Percentiles rank a stretch among this genome's conserved stretches.
Conservation (phyloP, 1,140 invertebrate species). For the Trichoplusia ni region DNA sequence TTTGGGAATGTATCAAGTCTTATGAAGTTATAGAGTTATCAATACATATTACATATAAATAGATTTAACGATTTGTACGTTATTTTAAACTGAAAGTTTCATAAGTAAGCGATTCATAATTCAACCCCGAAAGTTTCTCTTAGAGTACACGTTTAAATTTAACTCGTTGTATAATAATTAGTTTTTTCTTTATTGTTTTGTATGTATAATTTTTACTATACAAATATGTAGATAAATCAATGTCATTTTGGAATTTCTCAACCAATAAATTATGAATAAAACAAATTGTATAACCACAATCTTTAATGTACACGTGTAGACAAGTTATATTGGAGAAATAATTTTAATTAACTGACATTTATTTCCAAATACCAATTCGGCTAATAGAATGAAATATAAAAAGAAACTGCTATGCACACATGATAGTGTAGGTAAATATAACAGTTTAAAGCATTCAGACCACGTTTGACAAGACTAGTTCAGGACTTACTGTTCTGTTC, state of each 20-base stretch:
- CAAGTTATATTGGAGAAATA: background rate
- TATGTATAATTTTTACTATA: background rate
- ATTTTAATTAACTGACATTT: too few species aligned
- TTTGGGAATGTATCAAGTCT: slow-evolving; percentile 48
- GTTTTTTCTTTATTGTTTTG: slow-evolving; percentile 9
- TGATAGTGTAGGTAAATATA: too few species aligned
- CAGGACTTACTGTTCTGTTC: too few species aligned
- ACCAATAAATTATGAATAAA: background rate
- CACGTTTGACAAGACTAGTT: too few species aligned
- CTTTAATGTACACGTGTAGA: background rate
- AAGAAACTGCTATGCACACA: too few species aligned
- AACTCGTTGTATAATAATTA: slow-evolving; percentile 13
- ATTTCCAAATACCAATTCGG: too few species aligned
- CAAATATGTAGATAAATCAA: slow-evolving; percentile 25
- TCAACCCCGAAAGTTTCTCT: slow-evolving; percentile 53
- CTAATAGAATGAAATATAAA: too few species aligned
- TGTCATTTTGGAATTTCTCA: background rate
- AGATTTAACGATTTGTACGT: slow-evolving; percentile 52
- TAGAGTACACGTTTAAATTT: slow-evolving; percentile 21
- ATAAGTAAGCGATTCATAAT: slow-evolving; percentile 26
- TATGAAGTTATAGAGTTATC: slow-evolving; percentile 51
- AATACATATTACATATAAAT: slow-evolving; percentile 44
- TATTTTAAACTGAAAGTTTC: slow-evolving; percentile 33
- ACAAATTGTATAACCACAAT: background rate
- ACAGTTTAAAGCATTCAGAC: too few species aligned